These are phyloP conservation scores for Axea sp. DNA, from an alignment of 2,888 invertebrate species.

Conservation along the genomic window DNA sequence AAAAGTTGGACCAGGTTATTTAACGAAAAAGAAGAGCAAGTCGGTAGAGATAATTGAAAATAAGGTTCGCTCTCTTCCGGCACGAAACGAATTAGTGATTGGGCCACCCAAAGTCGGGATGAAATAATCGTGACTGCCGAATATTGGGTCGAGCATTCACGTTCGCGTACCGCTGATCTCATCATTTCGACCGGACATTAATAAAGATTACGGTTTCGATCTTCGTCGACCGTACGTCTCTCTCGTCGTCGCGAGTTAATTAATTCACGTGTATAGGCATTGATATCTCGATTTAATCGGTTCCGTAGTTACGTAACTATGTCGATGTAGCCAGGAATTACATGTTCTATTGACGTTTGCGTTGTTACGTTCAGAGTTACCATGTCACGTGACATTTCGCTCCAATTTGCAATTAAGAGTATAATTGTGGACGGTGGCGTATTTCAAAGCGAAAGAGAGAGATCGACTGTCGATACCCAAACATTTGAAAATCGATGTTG, in stretches of 20 bases:
- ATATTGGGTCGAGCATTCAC: conserved; percentile 26
- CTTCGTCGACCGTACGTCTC: conserved; percentile 28
- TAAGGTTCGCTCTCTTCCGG: conserved; percentile 35
- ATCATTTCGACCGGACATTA: conserved; percentile 42
- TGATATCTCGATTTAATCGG: conserved; percentile 45
- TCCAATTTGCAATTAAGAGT: conserved; percentile 45
- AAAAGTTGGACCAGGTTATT: conserved; percentile 18
- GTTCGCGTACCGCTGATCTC: conserved; percentile 45
- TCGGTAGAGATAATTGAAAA: conserved; percentile 49
- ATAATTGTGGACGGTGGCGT: conserved; percentile 20
- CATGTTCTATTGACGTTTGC: conserved; percentile 41
- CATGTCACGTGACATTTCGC: conserved; percentile 46
- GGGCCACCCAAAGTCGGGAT: conserved; percentile 48
- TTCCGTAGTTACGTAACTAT: conserved; percentile 42
- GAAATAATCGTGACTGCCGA: conserved; percentile 46
- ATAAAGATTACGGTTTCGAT: conserved; percentile 50
- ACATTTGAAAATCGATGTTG: conserved; percentile 8
- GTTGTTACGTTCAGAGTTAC: conserved; percentile 26
- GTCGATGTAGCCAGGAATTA: conserved; percentile 40
- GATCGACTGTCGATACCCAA: not conserved
- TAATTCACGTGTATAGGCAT: conserved; percentile 41
- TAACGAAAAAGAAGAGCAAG: conserved; percentile 46
- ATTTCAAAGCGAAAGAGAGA: conserved; percentile 18
- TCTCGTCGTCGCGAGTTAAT: conserved; percentile 36
- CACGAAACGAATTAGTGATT: conserved; percentile 55